Percentiles rank a stretch among this genome's conserved stretches.
Conservation (phyloP, 2,888 invertebrate species). For the Tinea trinotella region DNA sequence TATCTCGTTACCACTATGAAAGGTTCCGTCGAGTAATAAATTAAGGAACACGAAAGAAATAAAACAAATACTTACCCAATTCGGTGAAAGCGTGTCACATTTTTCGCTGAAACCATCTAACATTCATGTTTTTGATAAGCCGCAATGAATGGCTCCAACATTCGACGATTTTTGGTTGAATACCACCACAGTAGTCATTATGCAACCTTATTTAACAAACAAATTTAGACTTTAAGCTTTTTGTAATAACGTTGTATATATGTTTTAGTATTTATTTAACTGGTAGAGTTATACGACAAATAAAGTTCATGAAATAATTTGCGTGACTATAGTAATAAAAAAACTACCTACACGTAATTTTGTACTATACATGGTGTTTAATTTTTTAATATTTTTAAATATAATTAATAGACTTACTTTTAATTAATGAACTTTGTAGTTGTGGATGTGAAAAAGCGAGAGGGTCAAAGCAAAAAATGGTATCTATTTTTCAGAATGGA, state of each 20-base stretch:
- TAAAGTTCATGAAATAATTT: slow-evolving; percentile 15
- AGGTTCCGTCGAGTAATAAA: not conserved
- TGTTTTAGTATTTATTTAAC: not conserved
- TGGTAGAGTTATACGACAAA: not conserved
- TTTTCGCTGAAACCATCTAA: slow-evolving; percentile 14
- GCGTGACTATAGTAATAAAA: slow-evolving; percentile 17
- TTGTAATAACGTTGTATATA: too few species aligned
- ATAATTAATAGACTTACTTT: too few species aligned
- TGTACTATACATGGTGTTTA: not conserved
- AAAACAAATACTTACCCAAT: not conserved
- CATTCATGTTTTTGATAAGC: slow-evolving; percentile 17
- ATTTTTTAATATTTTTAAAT: not conserved
- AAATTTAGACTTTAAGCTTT: not conserved
- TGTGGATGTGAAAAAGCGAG: too few species aligned
- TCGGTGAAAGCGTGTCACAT: slow-evolving; percentile 16
- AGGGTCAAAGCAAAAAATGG: too few species aligned
- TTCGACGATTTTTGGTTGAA: slow-evolving; percentile 4
- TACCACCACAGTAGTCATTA: not conserved
- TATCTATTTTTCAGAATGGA: too few species aligned
- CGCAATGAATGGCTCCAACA: slow-evolving; percentile 4
- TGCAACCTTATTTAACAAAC: not conserved
- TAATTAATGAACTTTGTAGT: too few species aligned
- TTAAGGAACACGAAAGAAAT: not conserved
- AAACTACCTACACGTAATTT: slow-evolving; percentile 4
- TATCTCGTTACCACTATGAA: not conserved